These are phyloP conservation scores for Ctenicera cuprea DNA, from an alignment of 2,888 invertebrate genomes.

Conservation along the genomic window DNA sequence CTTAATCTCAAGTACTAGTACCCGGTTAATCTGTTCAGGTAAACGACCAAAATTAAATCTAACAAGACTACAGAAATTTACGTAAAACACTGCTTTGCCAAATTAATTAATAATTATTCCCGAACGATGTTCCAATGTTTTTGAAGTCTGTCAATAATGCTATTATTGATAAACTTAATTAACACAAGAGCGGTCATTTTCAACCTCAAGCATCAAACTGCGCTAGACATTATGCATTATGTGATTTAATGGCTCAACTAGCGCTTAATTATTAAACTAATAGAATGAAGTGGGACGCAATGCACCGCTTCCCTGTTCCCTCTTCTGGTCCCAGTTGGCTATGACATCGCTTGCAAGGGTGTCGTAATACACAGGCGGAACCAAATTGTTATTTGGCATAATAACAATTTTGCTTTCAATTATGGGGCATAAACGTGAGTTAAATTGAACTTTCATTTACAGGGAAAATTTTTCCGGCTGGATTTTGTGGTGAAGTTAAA, in stretches of 20 bases:
- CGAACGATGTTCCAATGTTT: background rate
- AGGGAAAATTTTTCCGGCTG: too few relatives aligned
- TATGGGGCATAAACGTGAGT: too few relatives aligned
- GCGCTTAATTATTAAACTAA: slow-evolving; percentile 7
- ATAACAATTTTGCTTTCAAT: background rate
- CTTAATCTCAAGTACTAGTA: too few relatives aligned
- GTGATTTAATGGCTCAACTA: background rate
- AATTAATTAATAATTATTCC: background rate
- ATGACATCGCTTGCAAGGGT: background rate
- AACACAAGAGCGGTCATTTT: background rate
- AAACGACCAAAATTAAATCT: too few relatives aligned
- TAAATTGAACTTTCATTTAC: too few relatives aligned
- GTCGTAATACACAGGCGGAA: background rate
- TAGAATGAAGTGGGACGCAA: slow-evolving; percentile 1
- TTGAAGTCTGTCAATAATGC: background rate
- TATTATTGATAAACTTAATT: background rate
- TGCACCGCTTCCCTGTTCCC: background rate
- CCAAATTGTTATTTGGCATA: background rate
- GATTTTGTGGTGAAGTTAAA: too few relatives aligned
- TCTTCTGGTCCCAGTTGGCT: slow-evolving; percentile 2
- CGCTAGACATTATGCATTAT: background rate
- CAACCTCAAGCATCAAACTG: background rate
- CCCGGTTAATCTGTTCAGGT: too few relatives aligned
- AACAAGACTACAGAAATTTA: too few relatives aligned
- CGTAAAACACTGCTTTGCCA: too few relatives aligned